Conservation (phyloP, 2,888 invertebrate genomes). For the Branchipolynoe longqiensis region DNA sequence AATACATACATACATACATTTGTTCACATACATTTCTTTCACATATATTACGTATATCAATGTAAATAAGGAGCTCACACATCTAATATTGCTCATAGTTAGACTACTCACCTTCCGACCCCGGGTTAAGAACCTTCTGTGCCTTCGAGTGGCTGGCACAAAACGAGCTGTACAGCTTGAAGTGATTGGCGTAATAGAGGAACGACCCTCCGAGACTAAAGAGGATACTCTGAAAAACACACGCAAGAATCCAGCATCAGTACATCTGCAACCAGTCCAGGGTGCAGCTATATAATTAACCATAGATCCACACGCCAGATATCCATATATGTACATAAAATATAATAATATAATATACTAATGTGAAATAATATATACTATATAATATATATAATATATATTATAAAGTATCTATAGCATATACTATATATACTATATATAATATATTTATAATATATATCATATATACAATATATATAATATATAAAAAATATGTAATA, state of each 20-base stretch:
- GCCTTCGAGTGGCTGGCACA: conserved; percentile 99
- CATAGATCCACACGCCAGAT: neutral
- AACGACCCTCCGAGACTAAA: conserved; percentile 98
- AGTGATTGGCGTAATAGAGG: conserved; percentile 98
- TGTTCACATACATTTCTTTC: too few relatives aligned
- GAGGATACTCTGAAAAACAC: conserved; percentile 90
- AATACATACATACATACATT: too few relatives aligned
- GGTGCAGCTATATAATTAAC: neutral
- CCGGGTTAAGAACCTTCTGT: conserved; percentile 98
- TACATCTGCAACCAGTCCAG: neutral
- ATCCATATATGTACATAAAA: neutral
- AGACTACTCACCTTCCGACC: conserved; percentile 83
- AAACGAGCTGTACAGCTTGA: conserved; percentile 99
- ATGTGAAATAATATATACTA: neutral
- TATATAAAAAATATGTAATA: too few relatives aligned
- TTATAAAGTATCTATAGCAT: too few relatives aligned
- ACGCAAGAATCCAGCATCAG: neutral
- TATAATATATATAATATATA: neutral
- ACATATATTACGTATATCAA: too few relatives aligned
- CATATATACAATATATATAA: too few relatives aligned
- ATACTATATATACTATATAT: too few relatives aligned
- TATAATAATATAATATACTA: neutral
- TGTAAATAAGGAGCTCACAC: too few relatives aligned
- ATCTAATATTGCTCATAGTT: too few relatives aligned
- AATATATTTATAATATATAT: too few relatives aligned